These are phyloP conservation scores for Eubasilissa regina DNA, from an alignment of 1,140 invertebrate genomes.

Conservation along the genomic window DNA sequence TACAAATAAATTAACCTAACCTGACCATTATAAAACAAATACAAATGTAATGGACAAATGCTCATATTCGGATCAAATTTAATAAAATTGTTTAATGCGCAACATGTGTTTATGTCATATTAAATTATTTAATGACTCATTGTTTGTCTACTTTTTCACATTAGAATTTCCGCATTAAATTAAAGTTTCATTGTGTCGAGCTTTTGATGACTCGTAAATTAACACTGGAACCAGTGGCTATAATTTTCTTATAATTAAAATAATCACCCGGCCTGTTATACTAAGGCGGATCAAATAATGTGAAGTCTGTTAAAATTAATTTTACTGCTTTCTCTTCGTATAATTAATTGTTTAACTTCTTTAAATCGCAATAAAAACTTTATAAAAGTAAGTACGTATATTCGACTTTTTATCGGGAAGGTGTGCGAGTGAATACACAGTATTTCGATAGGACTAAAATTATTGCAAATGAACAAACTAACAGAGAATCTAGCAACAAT, in stretches of 20 bases:
- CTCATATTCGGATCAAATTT: slow-evolving; percentile 6
- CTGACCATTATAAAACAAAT: too few relatives aligned
- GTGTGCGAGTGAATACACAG: too few relatives aligned
- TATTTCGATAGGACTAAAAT: too few relatives aligned
- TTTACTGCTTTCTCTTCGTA: slow-evolving; percentile 17
- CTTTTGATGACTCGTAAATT: slow-evolving; percentile 27
- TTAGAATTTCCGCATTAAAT: slow-evolving; percentile 30
- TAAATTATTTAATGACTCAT: slow-evolving; percentile 17
- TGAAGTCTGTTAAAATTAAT: slow-evolving; percentile 13
- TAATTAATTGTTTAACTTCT: slow-evolving; percentile 2
- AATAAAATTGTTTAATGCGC: slow-evolving; percentile 16
- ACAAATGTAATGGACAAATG: too few relatives aligned
- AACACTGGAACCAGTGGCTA: slow-evolving; percentile 1
- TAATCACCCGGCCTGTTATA: slow-evolving; percentile 15
- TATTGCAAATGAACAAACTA: too few relatives aligned
- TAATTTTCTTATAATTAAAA: slow-evolving; percentile 41
- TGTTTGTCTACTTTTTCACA: slow-evolving; percentile 28
- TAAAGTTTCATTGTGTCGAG: slow-evolving; percentile 25
- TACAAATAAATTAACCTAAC: too few relatives aligned
- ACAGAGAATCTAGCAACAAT: too few relatives aligned
- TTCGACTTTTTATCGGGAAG: too few relatives aligned
- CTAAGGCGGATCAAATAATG: neutral
- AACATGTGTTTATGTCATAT: slow-evolving; percentile 33
- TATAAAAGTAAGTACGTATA: too few relatives aligned
- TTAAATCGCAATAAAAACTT: neutral